Percentiles rank a stretch among this genome's conserved stretches.
Evolutionary conservation across 1,140 invertebrate species (phyloP).

Genomic region (Megalonaias nervosa): DNA sequence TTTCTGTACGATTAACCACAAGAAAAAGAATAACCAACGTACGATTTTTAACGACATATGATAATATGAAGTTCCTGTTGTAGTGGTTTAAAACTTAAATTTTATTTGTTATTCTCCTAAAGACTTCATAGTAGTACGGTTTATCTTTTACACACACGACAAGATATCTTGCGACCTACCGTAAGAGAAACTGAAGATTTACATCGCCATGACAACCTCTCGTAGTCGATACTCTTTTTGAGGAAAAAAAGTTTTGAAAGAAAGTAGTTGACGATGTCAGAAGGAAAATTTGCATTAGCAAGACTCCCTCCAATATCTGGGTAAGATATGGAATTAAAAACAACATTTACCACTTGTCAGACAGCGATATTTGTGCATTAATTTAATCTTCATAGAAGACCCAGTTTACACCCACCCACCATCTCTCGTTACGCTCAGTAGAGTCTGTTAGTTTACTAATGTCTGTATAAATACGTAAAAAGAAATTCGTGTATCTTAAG

Average conservation of each 20-base stretch:
- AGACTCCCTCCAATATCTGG: slow-evolving; percentile 57
- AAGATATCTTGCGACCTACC: not conserved
- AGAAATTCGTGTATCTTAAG: not conserved
- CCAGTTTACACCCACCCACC: not conserved
- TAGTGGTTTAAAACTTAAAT: no score
- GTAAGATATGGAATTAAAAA: slow-evolving; percentile 32
- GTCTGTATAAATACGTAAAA: not conserved
- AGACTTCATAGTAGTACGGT: no score
- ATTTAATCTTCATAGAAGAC: not conserved
- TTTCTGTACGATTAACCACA: no score
- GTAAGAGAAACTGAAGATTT: slow-evolving; percentile 17
- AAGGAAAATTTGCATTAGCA: slow-evolving; percentile 46
- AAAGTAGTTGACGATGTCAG: slow-evolving; percentile 22
- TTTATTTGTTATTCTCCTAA: no score
- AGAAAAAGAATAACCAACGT: no score
- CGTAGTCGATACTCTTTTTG: not conserved
- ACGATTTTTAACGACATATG: no score
- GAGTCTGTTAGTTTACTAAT: slow-evolving; percentile 8
- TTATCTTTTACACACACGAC: no score
- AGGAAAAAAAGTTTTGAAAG: not conserved
- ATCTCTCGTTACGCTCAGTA: not conserved
- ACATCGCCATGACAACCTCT: slow-evolving; percentile 29
- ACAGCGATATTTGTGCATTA: not conserved
- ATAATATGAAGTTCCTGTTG: no score
- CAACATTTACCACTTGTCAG: not conserved